Evolutionary conservation across 2,888 invertebrate genomes (phyloP).

Genomic region (Tridacna gigas): DNA sequence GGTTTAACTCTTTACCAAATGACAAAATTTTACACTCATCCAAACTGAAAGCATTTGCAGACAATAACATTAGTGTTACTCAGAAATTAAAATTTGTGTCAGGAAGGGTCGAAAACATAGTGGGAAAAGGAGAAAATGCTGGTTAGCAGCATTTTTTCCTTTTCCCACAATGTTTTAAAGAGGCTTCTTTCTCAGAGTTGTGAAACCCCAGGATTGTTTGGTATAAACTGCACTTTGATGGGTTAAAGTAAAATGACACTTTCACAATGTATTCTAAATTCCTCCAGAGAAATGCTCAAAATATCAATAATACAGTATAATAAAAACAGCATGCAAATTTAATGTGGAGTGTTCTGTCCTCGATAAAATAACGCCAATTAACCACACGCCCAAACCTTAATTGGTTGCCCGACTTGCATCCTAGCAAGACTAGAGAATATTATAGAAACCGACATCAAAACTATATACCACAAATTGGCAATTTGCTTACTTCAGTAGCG

Average conservation of each 20-base stretch:
- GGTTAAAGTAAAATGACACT: no score
- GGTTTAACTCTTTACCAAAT: no score
- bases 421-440: conserved; percentile 50
- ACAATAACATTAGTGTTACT: no score
- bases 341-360: not conserved
- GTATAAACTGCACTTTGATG: no score
- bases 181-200: no score
- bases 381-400: conserved; percentile 19
- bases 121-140: not conserved
- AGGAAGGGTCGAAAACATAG: not conserved
- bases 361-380: conserved; percentile 10
- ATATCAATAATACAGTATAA: not conserved
- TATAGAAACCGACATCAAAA: conserved; percentile 55
- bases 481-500: conserved; percentile 28
- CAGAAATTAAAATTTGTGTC: no score
- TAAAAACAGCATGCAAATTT: not conserved
- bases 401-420: conserved; percentile 18
- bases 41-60: no score
- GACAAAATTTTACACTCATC: no score
- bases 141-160: not conserved
- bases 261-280: not conserved
- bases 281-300: not conserved
- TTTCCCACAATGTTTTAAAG: not conserved
- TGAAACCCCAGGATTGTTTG: no score
- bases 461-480: conserved; percentile 28